Conservation (phyloP, 2,888 invertebrate species). For the Autographa gamma region DNA sequence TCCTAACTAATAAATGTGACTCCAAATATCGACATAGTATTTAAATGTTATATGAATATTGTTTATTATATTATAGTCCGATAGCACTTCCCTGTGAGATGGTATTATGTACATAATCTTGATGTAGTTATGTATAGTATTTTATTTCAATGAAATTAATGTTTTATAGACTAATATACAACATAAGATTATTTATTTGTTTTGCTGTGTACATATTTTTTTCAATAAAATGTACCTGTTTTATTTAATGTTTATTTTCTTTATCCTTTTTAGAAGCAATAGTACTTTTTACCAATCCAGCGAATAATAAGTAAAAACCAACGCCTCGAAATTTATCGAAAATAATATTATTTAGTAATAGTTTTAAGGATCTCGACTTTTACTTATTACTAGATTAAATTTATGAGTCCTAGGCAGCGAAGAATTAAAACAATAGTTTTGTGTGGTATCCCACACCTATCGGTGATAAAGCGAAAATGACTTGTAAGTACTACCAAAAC, state of each 20-base stretch:
- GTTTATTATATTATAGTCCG: constrained; percentile 84
- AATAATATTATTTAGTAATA: no score
- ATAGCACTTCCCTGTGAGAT: constrained; percentile 81
- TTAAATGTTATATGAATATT: constrained; percentile 85
- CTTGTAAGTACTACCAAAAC: no score
- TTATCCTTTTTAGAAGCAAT: constrained; percentile 6
- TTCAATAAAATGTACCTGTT: constrained; percentile 89
- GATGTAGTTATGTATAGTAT: constrained; percentile 88
- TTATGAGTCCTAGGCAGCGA: no score
- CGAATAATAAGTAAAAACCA: no score
- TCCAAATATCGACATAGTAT: constrained; percentile 84
- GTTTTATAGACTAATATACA: constrained; percentile 89
- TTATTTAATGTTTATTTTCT: constrained; percentile 71
- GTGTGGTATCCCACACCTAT: no score
- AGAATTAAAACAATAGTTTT: no score
- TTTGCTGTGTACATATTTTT: constrained; percentile 89
- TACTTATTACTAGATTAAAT: no score
- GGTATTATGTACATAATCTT: constrained; percentile 88
- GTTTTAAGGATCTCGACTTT: no score
- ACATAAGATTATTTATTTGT: constrained; percentile 89
- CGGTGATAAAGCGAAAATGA: no score
- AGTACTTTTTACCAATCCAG: background rate
- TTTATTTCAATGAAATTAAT: constrained; percentile 89
- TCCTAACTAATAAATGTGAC: constrained; percentile 81
- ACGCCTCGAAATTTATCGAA: no score